phyloP scores from a whole-genome alignment of 2,113 vertebrate genomes.

The Garra rufa region DNA sequence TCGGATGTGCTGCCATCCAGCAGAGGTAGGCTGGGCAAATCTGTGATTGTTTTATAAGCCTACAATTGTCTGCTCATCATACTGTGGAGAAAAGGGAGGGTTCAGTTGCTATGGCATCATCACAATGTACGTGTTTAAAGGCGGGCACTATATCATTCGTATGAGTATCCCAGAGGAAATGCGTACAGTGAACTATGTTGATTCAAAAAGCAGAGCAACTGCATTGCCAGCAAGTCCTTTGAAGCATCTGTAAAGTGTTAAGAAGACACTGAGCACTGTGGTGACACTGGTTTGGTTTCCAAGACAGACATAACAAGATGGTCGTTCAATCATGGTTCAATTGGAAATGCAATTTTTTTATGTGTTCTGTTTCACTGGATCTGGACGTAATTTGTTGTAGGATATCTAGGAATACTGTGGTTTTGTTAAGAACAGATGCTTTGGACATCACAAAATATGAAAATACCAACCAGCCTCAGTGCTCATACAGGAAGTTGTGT shows the following conservation, averaged over 20 bases:
- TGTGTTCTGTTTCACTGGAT: not conserved
- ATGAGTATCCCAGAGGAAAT: not conserved
- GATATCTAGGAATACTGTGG: not conserved
- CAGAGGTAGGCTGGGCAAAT: not conserved
- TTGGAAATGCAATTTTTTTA: not conserved
- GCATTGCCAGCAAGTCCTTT: not conserved
- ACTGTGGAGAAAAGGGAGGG: constrained; percentile 6
- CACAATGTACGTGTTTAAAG: constrained; percentile 28
- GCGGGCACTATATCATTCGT: not conserved
- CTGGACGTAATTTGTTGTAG: not conserved
- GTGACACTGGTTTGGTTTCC: not conserved
- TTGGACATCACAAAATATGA: not conserved
- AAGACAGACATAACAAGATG: not conserved
- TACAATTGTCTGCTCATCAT: not conserved
- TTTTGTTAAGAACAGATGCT: not conserved
- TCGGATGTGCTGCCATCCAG: constrained; percentile 24
- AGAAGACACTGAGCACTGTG: not conserved
- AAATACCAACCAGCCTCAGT: too few relatives aligned
- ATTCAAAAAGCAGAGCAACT: not conserved
- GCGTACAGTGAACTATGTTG: not conserved
- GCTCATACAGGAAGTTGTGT: constrained; percentile 68
- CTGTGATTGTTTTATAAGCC: constrained; percentile 12
- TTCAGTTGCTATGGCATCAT: constrained; percentile 43
- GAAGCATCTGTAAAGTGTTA: constrained; percentile 6
- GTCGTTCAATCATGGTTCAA: not conserved